These are phyloP conservation scores for Theocolax elegans DNA, from an alignment of 1,140 invertebrate genomes.

Conservation along the genomic window DNA sequence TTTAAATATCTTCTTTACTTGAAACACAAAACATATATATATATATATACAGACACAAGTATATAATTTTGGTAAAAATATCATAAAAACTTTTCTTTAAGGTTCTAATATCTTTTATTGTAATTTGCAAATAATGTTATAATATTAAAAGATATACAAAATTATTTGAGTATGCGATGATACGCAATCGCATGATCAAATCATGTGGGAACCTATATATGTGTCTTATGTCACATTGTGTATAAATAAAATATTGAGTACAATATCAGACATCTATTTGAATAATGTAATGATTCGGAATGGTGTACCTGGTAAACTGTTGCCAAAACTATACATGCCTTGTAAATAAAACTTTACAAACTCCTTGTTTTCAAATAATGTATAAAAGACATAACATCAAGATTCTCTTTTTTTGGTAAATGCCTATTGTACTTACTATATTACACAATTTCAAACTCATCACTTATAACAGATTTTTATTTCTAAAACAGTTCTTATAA, in stretches of 20 bases:
- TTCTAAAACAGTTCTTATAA: constrained; percentile 30
- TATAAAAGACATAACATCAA: constrained; percentile 5
- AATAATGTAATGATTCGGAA: constrained; percentile 20
- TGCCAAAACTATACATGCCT: neutral
- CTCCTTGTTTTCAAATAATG: constrained; percentile 9
- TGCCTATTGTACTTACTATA: constrained; percentile 31
- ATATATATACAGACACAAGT: too few relatives aligned
- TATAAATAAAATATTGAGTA: constrained; percentile 19
- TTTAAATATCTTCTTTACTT: constrained; percentile 16
- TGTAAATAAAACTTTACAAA: constrained; percentile 31
- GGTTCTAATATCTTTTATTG: constrained; percentile 17
- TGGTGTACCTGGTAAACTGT: constrained; percentile 20
- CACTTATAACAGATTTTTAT: constrained; percentile 36
- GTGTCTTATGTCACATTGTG: constrained; percentile 29
- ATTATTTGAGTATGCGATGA: constrained; percentile 10
- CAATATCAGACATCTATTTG: neutral
- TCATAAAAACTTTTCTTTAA: neutral
- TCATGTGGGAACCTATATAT: neutral
- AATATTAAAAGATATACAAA: constrained; percentile 33
- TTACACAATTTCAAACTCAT: constrained; percentile 35
- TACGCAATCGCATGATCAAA: constrained; percentile 11
- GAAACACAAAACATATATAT: too few relatives aligned
- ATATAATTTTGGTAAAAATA: constrained; percentile 1
- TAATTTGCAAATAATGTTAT: constrained; percentile 15
- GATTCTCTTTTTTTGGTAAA: constrained; percentile 18